Conservation (phyloP, 2,113 vertebrate species). For the Rhineura floridana region DNA sequence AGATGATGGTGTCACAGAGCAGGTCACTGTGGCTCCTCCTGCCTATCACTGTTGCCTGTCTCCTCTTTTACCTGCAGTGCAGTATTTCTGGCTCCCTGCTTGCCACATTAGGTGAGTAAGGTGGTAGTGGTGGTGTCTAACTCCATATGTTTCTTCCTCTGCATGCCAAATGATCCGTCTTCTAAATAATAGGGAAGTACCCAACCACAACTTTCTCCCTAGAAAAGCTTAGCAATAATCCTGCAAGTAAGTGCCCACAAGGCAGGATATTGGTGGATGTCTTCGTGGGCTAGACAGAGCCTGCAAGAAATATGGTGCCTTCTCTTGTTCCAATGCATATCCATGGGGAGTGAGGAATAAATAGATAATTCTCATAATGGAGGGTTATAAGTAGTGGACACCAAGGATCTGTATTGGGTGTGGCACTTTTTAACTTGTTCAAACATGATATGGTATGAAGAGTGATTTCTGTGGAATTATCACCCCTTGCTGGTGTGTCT, state of each 20-base stretch:
- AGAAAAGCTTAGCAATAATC: not conserved
- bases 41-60: not conserved
- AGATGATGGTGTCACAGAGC: not conserved
- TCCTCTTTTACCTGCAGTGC: too few species aligned
- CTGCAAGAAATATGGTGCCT: not conserved
- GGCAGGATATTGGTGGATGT: not conserved
- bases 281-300: not conserved
- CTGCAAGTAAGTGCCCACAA: not conserved
- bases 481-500: too few species aligned
- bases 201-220: not conserved
- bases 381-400: too few species aligned
- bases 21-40: not conserved
- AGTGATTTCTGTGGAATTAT: too few species aligned
- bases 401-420: too few species aligned
- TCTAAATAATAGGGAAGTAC: not conserved
- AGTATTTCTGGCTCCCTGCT: not conserved
- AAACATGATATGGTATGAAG: too few species aligned
- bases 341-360: too few species aligned
- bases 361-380: too few species aligned
- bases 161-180: not conserved
- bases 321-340: not conserved
- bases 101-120: not conserved
- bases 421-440: too few species aligned
- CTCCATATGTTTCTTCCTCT: not conserved
- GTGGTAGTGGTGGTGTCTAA: not conserved